phyloP scores from a whole-genome alignment of 2,797 vertebrate species.

The Chrosomus eos region DNA sequence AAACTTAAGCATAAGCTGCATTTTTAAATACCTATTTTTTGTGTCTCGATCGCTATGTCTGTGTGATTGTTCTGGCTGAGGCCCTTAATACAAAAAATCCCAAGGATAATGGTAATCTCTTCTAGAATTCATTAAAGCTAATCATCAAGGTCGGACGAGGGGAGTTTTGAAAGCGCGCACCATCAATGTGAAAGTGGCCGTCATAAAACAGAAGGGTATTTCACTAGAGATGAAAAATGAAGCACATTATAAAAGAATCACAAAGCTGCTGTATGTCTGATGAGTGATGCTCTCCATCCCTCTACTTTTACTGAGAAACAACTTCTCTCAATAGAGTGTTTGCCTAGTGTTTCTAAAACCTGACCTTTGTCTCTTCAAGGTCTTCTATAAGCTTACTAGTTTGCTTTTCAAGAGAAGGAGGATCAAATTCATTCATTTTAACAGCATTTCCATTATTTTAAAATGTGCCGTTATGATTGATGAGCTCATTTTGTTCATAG shows the following conservation, averaged over 20 bases:
- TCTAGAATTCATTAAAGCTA: constrained; percentile 44
- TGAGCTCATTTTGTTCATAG: not conserved
- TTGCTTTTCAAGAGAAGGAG: not conserved
- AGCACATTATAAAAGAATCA: constrained; percentile 43
- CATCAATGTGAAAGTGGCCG: constrained; percentile 12
- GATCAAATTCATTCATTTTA: not conserved
- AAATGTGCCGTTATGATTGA: not conserved
- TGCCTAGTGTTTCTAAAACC: not conserved
- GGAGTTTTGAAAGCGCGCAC: constrained; percentile 32
- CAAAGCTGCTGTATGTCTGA: constrained; percentile 31
- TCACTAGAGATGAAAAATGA: constrained; percentile 25
- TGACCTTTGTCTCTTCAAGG: not conserved
- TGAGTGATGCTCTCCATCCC: not conserved
- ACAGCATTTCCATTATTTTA: not conserved
- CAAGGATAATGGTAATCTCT: constrained; percentile 46
- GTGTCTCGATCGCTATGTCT: constrained; percentile 24
- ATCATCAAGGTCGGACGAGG: constrained; percentile 38
- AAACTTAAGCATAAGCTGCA: constrained; percentile 3
- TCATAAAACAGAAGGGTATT: constrained; percentile 37
- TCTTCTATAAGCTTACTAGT: not conserved
- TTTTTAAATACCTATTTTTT: constrained; percentile 43
- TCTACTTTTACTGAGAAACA: not conserved
- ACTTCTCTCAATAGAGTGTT: not conserved
- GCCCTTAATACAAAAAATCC: constrained; percentile 25
- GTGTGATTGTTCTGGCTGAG: not conserved